Evolutionary conservation across 2,797 vertebrate genomes (phyloP), one percentile per base, ranked within the genome.

Genomic region (Brotula barbata): DNA sequence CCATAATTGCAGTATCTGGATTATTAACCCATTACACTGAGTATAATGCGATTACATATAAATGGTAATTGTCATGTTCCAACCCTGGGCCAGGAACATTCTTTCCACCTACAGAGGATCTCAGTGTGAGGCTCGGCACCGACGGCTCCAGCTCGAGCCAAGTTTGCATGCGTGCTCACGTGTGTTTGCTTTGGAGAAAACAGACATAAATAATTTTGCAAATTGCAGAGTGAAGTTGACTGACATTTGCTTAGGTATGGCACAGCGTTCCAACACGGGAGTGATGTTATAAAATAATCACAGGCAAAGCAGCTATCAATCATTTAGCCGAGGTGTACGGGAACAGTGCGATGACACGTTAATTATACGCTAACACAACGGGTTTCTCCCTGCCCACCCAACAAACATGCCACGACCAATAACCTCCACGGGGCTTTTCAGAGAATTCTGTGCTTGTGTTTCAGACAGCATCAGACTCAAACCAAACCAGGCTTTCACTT

Each of bases 261-360:
- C 54, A 56, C 53, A 58, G 77, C 83, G 88, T 90, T 89, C 87
- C 87, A 82, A 21, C 69, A 67, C 58, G 7, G 58, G 70, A 82
- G 81, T 87, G 82, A 82, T 83, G 85, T 80, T 86, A 86, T 87
- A 88, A 87, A 88, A 88, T 90, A 90, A 90, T 90, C 88, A 90
- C 82, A 90, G 89, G 83, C 80, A 78, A 54, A 80, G 86, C 61
- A 70, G 61, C 81, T 60, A 89, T 90, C 85, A 85, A 88, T 91
- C 89, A 89, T 46, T 58, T 37, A 51, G 51, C 53, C 50, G 42
- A 78, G 81, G 80, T 82, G 84, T 73, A 77, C 83, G 77, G 64
- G 75, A 83, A 84, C 82, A 69, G 68, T 44, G 21, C 1, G 80
- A 84, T 89, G 89, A 90, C 89, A 90, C 55, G 39, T 77, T 88